Conservation (phyloP, 2,888 invertebrate species). For the Pantelozetes paolii region DNA sequence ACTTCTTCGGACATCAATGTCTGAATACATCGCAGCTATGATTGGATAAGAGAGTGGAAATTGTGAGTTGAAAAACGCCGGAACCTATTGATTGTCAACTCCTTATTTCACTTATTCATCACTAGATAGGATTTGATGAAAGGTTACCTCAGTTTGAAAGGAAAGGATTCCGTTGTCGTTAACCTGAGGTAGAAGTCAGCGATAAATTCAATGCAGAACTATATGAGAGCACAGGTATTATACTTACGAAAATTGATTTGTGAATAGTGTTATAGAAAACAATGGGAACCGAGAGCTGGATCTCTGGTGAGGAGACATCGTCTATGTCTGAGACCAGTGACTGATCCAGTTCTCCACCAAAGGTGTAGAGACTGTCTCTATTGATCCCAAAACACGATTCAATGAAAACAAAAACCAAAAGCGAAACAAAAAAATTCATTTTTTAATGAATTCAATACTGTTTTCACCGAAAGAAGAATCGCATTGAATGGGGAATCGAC, state of each 20-base stretch:
- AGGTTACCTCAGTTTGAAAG: conserved; percentile 67
- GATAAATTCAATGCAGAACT: conserved; percentile 4
- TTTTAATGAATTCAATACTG: background rate
- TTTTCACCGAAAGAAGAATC: background rate
- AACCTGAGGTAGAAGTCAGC: conserved; percentile 61
- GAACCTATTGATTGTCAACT: conserved; percentile 55
- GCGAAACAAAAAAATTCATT: background rate
- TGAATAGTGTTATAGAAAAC: conserved; percentile 73
- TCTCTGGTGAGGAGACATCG: conserved; percentile 64
- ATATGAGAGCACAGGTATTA: conserved; percentile 36
- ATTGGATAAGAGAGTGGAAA: conserved; percentile 83
- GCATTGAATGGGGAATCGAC: background rate
- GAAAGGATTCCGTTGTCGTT: conserved; percentile 85
- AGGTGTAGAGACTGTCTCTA: conserved; percentile 45
- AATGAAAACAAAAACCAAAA: background rate
- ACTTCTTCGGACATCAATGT: conserved; percentile 72
- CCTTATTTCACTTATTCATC: too few species aligned
- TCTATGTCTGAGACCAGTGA: conserved; percentile 56
- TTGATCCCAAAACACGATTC: conserved; percentile 18
- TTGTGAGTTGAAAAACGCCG: conserved; percentile 77
- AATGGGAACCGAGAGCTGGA: conserved; percentile 66
- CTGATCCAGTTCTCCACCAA: conserved; percentile 54
- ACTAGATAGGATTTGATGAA: too few species aligned
- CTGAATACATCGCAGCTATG: conserved; percentile 84
- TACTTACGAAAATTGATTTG: conserved; percentile 75